These are phyloP conservation scores for Acronicta psi DNA, from an alignment of 2,888 invertebrate species.

Conservation along the genomic window DNA sequence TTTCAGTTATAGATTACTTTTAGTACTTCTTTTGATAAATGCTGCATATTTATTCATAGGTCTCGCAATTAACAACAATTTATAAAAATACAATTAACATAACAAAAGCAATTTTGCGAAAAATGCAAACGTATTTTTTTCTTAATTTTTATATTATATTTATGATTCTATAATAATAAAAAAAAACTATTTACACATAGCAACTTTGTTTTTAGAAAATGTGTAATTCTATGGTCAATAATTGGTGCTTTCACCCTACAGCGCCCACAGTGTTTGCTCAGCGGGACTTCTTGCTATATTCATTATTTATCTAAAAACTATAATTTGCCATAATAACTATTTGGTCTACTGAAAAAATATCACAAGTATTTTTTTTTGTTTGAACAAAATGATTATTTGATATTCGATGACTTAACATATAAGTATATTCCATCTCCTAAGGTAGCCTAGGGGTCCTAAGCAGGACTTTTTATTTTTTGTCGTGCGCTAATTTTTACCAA, in stretches of 20 bases:
- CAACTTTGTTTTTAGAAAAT: neutral
- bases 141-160: too few relatives aligned
- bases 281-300: slow-evolving; percentile 46
- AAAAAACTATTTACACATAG: too few relatives aligned
- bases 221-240: neutral
- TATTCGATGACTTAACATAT: slow-evolving; percentile 9
- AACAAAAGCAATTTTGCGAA: too few relatives aligned
- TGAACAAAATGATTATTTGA: slow-evolving; percentile 7
- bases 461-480: too few relatives aligned
- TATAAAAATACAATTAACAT: too few relatives aligned
- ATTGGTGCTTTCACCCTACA: slow-evolving; percentile 20
- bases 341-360: slow-evolving; percentile 26
- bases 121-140: too few relatives aligned
- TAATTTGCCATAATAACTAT: slow-evolving; percentile 42
- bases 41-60: neutral
- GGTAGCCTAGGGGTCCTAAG: too few relatives aligned
- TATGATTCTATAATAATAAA: too few relatives aligned
- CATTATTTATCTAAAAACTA: slow-evolving; percentile 49
- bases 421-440: neutral
- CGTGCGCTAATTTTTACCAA: too few relatives aligned
- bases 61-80: neutral
- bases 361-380: slow-evolving; percentile 9
- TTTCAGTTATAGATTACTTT: slow-evolving; percentile 37
- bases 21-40: neutral
- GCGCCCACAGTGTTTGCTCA: slow-evolving; percentile 59